Evolutionary conservation across 2,113 vertebrate species (phyloP).

Genomic region (Eidolon helvum): DNA sequence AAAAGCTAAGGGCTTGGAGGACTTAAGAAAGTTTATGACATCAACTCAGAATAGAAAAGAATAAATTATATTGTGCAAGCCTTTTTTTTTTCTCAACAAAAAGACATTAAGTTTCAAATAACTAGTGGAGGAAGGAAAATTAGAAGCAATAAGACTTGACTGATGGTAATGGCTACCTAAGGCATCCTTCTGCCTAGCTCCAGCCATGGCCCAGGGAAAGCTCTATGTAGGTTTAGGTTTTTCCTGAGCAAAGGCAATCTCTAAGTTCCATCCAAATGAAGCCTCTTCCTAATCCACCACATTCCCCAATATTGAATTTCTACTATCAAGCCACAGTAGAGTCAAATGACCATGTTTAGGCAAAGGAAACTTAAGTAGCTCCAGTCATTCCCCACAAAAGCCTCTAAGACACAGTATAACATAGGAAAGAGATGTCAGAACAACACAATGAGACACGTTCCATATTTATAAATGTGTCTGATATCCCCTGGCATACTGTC

Average conservation of each 20-base stretch:
- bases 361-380: background rate
- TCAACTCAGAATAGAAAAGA: background rate
- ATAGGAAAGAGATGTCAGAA: background rate
- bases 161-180: background rate
- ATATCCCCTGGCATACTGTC: no score
- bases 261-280: background rate
- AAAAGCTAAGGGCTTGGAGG: background rate
- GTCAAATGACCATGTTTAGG: background rate
- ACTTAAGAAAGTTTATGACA: background rate
- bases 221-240: background rate
- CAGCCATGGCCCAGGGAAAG: background rate
- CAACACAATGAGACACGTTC: background rate
- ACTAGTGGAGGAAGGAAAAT: background rate
- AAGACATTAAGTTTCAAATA: constrained; percentile 17
- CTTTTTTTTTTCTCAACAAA: background rate
- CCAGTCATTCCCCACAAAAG: background rate
- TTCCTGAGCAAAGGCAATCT: background rate
- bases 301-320: background rate
- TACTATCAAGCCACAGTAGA: background rate
- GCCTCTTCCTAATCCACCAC: background rate
- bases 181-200: background rate
- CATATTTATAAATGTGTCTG: background rate
- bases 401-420: background rate
- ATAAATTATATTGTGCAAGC: background rate
- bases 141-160: background rate